phyloP scores from a whole-genome alignment of 2,888 invertebrate species.

The Calephelis perditalis region DNA sequence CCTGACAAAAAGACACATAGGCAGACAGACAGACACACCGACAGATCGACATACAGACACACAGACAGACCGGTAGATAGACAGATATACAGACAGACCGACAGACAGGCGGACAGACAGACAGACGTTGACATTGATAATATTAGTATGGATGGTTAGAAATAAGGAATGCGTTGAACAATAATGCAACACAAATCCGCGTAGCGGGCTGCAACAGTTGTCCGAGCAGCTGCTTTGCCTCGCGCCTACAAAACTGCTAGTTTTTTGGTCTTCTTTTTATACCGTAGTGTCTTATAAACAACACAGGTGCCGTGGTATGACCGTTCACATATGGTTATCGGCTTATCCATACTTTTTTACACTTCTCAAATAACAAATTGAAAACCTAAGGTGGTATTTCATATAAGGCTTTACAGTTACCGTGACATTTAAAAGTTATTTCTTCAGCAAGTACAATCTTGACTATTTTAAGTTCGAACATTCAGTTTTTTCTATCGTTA shows the following conservation, averaged over 20 bases:
- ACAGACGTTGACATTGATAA: too few relatives aligned
- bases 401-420: conserved; percentile 11
- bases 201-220: conserved; percentile 69
- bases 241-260: conserved; percentile 72
- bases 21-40: too few relatives aligned
- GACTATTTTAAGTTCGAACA: too few relatives aligned
- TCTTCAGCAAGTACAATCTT: too few relatives aligned
- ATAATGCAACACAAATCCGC: conserved; percentile 64
- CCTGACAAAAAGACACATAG: too few relatives aligned
- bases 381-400: conserved; percentile 32
- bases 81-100: too few relatives aligned
- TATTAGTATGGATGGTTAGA: conserved; percentile 37
- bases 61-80: too few relatives aligned
- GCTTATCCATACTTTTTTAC: conserved; percentile 56
- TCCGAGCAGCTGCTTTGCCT: conserved; percentile 66
- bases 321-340: conserved; percentile 74
- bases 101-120: too few relatives aligned
- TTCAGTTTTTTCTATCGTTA: too few relatives aligned
- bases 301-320: conserved; percentile 74
- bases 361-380: conserved; percentile 41
- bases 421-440: conserved; percentile 2
- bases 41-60: too few relatives aligned
- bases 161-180: conserved; percentile 52
- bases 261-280: conserved; percentile 74
- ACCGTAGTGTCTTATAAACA: conserved; percentile 73